Evolutionary conservation across 92 coral and sea anemone species (phyloP).

Genomic region (Epizoanthus fatuus): DNA sequence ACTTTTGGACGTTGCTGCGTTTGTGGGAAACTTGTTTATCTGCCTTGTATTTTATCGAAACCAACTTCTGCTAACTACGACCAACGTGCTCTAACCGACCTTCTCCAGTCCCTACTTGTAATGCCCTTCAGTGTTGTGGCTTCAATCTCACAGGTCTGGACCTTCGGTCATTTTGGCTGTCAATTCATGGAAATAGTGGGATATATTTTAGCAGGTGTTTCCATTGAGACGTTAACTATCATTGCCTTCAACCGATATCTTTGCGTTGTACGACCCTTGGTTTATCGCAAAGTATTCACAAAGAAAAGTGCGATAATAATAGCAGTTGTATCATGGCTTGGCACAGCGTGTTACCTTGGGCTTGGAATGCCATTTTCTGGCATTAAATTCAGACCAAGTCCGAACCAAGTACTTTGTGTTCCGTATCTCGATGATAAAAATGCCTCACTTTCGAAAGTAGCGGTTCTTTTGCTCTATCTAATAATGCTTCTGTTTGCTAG

Average conservation of each 20-base stretch:
- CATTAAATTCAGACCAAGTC: slow-evolving; percentile 21
- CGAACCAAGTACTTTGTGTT: slow-evolving; percentile 7
- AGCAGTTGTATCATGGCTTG: neutral
- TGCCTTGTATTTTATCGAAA: slow-evolving; percentile 18
- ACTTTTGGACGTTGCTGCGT: slow-evolving; percentile 15
- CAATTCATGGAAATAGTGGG: slow-evolving; percentile 20
- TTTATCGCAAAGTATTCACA: slow-evolving; percentile 22
- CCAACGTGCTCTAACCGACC: slow-evolving; percentile 24
- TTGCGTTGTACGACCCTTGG: slow-evolving; percentile 16
- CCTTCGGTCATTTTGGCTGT: slow-evolving; percentile 14
- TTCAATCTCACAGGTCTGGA: slow-evolving; percentile 4
- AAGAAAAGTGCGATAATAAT: neutral
- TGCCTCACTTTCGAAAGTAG: neutral
- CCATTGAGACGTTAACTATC: slow-evolving; percentile 16
- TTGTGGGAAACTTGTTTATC: slow-evolving; percentile 17
- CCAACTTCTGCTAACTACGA: slow-evolving; percentile 6
- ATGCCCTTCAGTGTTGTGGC: slow-evolving; percentile 16
- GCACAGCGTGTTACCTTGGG: slow-evolving; percentile 10
- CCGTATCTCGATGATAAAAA: slow-evolving; percentile 4
- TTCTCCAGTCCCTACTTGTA: slow-evolving; percentile 13
- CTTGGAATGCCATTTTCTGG: slow-evolving; percentile 17
- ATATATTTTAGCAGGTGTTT: slow-evolving; percentile 28
- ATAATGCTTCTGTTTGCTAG: slow-evolving; percentile 8
- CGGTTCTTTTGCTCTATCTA: neutral
- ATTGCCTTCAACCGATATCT: slow-evolving; percentile 24